Conservation (phyloP, 1,140 invertebrate genomes). For the Drosophila punjabiensis region DNA sequence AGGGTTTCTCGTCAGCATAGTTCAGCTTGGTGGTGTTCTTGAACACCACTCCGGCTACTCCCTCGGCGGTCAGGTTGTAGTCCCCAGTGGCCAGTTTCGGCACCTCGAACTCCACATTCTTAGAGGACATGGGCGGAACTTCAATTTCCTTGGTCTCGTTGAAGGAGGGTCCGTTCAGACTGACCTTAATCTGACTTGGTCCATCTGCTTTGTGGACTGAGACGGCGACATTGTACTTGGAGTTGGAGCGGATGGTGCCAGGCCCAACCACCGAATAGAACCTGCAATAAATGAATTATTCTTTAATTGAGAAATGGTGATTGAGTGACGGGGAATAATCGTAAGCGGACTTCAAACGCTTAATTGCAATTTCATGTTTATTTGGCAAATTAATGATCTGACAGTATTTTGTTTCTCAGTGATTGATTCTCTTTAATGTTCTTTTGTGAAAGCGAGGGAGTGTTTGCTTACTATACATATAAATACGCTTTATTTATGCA, state of each 20-base stretch:
- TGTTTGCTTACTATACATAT: neutral
- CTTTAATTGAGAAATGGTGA: constrained; percentile 14
- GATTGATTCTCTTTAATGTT: constrained; percentile 33
- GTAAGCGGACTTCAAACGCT: constrained; percentile 1
- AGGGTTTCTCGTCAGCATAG: constrained; percentile 94
- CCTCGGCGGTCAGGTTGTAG: constrained; percentile 91
- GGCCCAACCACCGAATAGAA: constrained; percentile 93
- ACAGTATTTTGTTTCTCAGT: constrained; percentile 2
- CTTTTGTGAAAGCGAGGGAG: constrained; percentile 4
- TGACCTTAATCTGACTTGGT: constrained; percentile 89
- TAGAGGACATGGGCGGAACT: constrained; percentile 89
- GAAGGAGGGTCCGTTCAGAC: constrained; percentile 90
- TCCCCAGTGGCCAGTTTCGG: constrained; percentile 91
- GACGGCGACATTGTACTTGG: constrained; percentile 93
- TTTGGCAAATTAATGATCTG: constrained; percentile 32
- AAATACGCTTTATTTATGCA: neutral
- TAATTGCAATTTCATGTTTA: constrained; percentile 48
- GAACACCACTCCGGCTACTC: constrained; percentile 91
- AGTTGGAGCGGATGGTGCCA: constrained; percentile 91
- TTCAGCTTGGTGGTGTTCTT: constrained; percentile 89
- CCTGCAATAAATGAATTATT: constrained; percentile 85
- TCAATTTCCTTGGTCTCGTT: constrained; percentile 89
- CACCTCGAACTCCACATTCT: constrained; percentile 88
- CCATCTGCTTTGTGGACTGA: constrained; percentile 87
- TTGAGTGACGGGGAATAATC: constrained; percentile 7